A percentile compares a stretch with the other conserved stretches of the same genome.
phyloP scores from a whole-genome alignment of 2,113 vertebrate species.

The Vulpes vulpes region DNA sequence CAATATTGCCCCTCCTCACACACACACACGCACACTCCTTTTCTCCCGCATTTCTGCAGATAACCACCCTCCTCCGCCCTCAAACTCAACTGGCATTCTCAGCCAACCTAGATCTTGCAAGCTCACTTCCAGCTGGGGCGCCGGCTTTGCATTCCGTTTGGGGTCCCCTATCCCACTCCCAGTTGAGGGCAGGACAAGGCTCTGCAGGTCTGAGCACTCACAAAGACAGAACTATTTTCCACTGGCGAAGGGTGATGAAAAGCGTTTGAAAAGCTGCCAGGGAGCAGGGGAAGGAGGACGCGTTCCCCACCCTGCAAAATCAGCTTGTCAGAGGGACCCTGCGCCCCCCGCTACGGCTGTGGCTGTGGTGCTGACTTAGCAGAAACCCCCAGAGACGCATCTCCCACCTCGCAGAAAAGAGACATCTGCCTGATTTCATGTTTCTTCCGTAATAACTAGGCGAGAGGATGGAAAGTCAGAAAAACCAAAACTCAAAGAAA shows the following conservation, averaged over 20 bases:
- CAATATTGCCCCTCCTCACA: neutral
- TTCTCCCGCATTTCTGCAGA: too few species aligned
- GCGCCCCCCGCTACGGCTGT: constrained; percentile 70
- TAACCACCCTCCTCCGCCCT: neutral
- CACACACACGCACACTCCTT: neutral
- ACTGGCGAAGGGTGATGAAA: constrained; percentile 68
- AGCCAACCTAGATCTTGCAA: neutral
- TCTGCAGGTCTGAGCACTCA: neutral
- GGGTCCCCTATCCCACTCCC: too few species aligned
- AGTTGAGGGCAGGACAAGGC: neutral
- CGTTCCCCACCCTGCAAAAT: constrained; percentile 79
- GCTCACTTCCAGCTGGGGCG: neutral
- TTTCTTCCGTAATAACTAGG: constrained; percentile 75
- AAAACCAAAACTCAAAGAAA: neutral
- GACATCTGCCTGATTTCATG: constrained; percentile 70
- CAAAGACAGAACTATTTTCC: constrained; percentile 73
- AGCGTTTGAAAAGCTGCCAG: constrained; percentile 82
- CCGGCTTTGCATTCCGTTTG: neutral
- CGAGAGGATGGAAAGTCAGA: constrained; percentile 28
- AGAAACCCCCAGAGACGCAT: constrained; percentile 82
- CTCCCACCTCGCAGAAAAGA: constrained; percentile 76
- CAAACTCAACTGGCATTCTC: neutral
- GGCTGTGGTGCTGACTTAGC: constrained; percentile 84
- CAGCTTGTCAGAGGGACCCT: constrained; percentile 82
- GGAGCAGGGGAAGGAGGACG: constrained; percentile 69